A percentile compares a stretch with the other conserved stretches of the same genome.
Evolutionary conservation across 2,888 invertebrate genomes (phyloP).

Genomic region (Mamestra brassicae): DNA sequence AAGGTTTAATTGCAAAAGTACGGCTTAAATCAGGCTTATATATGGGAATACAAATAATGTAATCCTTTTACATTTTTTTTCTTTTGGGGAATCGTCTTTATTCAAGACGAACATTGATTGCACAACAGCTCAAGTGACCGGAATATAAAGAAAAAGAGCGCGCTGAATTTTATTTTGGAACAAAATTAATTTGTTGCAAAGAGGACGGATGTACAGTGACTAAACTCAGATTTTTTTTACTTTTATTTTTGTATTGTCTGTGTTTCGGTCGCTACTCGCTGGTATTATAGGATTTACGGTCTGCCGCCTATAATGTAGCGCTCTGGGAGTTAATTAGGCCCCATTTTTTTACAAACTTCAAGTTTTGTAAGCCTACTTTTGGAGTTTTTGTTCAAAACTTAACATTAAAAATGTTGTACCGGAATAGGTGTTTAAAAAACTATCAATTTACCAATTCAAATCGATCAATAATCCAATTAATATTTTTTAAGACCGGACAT

Average conservation of each 20-base stretch:
- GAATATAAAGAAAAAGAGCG: constrained; percentile 35
- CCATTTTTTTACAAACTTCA: constrained; percentile 12
- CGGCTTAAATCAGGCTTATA: background rate
- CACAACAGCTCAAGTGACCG: background rate
- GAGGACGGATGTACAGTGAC: constrained; percentile 63
- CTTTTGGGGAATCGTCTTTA: too few species aligned
- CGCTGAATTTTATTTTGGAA: constrained; percentile 49
- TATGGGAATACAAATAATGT: too few species aligned
- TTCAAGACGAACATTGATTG: too few species aligned
- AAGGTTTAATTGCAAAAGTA: background rate
- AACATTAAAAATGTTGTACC: background rate
- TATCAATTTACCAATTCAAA: background rate
- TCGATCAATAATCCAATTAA: background rate
- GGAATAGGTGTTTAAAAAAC: background rate
- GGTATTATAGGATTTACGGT: constrained; percentile 75
- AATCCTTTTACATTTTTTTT: too few species aligned
- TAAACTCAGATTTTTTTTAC: constrained; percentile 44
- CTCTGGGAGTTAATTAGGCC: constrained; percentile 38
- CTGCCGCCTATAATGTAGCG: constrained; percentile 60
- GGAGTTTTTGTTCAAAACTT: background rate
- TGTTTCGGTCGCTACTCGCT: constrained; percentile 56
- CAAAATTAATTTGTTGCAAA: constrained; percentile 40
- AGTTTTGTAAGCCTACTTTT: background rate
- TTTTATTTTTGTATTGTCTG: constrained; percentile 62
- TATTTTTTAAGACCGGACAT: background rate